phyloP scores from a whole-genome alignment of 2,797 vertebrate genomes.

The Silurus aristotelis region DNA sequence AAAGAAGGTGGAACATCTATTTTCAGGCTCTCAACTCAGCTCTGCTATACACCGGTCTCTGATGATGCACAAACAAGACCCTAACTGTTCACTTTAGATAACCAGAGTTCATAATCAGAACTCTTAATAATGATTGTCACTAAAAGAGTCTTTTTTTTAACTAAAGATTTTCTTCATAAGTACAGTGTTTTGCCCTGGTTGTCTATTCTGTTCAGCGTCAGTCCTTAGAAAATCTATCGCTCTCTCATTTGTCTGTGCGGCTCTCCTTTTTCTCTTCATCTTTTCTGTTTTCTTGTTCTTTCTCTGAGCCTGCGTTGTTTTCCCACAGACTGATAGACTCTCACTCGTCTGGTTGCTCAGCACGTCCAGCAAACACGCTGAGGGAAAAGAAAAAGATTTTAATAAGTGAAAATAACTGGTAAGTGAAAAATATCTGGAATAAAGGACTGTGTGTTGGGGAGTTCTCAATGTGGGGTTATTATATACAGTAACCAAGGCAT shows the following conservation, averaged over 20 bases:
- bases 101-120: neutral
- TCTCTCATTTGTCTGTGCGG: neutral
- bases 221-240: conserved; percentile 4
- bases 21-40: neutral
- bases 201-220: neutral
- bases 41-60: neutral
- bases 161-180: too few relatives aligned
- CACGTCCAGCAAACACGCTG: neutral
- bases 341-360: conserved; percentile 4
- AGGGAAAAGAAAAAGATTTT: neutral
- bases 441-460: neutral
- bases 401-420: neutral
- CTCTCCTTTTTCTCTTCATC: neutral
- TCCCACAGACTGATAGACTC: neutral
- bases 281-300: conserved; percentile 10
- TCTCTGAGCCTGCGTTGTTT: conserved; percentile 16
- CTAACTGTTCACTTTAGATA: neutral
- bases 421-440: neutral
- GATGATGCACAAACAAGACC: neutral
- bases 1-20: neutral
- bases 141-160: too few relatives aligned
- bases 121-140: too few relatives aligned
- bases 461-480: neutral
- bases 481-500: neutral
- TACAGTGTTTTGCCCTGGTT: too few relatives aligned